Evolutionary conservation across 2,888 invertebrate genomes (phyloP), one percentile per base, ranked within the genome.

Genomic region (Pyralis farinalis): DNA sequence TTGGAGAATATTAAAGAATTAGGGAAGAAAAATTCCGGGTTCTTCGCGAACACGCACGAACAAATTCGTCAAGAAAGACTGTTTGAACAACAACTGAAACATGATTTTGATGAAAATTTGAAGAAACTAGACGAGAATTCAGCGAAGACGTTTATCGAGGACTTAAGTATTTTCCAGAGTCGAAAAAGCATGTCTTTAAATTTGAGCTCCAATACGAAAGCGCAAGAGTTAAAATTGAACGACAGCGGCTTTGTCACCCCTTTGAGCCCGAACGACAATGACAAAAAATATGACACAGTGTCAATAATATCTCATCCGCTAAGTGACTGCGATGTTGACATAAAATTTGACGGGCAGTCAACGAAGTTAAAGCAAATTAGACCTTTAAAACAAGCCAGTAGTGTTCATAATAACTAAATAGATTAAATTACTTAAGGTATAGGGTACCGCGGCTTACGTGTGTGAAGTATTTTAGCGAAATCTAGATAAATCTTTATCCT

Each of bases 361-460:
- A 94, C 95, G 0, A 94, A 96, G 66, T 76, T 96, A 44, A 95
- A 95, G 67, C 94, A 93, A 38, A 92, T 95, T 16, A 90, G 93
- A 47, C 91, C 94, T 7, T 54, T 86, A 0, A 73, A 57, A 37
- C 40, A 42, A 7, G 29, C 42, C 1, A 47, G 42, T 31, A 29
- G 32, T 22, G 31, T 16, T 16, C 16, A 16, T 16, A 16, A 16
- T 16, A 16, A 4, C 16, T 16, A 16, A 16, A 16, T 16, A 16
- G 16, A 3, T 3, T 16, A 16, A 16, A 16, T 16, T 16, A 4
- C 4, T 16, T 3, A 3, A 2, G 2, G 3, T 16, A 3, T 16
- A 3, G 16, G 4, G 16, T 16, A 4, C 4, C 3, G 4, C 3
- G 3, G 16, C 16, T 16, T 16, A 16, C 4, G 16, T 16, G 16